Conservation (phyloP, 2,113 vertebrate genomes). For the Amphiprion ocellaris region DNA sequence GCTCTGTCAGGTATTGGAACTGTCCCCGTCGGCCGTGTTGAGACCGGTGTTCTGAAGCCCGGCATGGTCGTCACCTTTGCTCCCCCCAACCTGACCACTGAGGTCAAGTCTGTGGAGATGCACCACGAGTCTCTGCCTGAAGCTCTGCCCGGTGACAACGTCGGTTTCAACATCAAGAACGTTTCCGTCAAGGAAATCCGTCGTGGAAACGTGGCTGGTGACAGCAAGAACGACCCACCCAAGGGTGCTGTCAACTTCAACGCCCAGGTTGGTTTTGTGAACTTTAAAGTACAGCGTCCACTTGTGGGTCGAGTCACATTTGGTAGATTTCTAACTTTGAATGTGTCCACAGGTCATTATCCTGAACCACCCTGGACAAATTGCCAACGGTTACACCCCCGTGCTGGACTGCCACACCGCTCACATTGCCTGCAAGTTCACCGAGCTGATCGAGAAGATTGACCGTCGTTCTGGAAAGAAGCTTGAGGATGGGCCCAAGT, state of each 20-base stretch:
- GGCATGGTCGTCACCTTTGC: constrained; percentile 88
- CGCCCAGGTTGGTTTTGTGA: constrained; percentile 80
- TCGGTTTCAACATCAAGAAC: constrained; percentile 88
- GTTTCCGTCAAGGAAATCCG: constrained; percentile 87
- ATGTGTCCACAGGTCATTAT: constrained; percentile 83
- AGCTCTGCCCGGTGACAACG: constrained; percentile 85
- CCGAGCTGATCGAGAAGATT: constrained; percentile 86
- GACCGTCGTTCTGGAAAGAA: constrained; percentile 89
- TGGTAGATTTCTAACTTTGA: neutral
- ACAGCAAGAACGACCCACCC: constrained; percentile 88
- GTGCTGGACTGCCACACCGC: constrained; percentile 88
- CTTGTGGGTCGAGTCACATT: fast-evolving
- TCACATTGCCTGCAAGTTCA: constrained; percentile 89
- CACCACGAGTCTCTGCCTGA: constrained; percentile 86
- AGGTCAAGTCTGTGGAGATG: constrained; percentile 89
- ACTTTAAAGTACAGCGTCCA: neutral
- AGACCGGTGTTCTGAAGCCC: constrained; percentile 85
- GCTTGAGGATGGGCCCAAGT: constrained; percentile 86
- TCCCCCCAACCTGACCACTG: constrained; percentile 86
- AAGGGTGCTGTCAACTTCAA: constrained; percentile 82
- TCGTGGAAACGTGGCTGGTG: constrained; percentile 86
- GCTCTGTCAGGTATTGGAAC: constrained; percentile 84
- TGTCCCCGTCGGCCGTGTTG: constrained; percentile 86
- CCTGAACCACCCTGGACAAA: constrained; percentile 89
- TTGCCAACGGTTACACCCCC: constrained; percentile 83